Evolutionary conservation across 2,888 invertebrate species (phyloP).

Genomic region (Isoperla grammatica): DNA sequence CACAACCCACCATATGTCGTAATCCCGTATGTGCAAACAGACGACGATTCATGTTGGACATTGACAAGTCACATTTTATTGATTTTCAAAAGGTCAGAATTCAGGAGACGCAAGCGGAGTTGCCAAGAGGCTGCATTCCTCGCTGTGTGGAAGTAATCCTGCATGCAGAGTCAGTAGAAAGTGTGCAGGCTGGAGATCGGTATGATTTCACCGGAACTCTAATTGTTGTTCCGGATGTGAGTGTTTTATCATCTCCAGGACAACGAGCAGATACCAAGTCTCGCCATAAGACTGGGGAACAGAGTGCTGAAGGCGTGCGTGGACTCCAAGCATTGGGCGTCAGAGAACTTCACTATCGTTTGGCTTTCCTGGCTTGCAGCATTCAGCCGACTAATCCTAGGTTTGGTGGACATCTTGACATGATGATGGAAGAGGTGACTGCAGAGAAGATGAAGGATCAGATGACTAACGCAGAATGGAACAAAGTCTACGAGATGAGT

Average conservation of each 20-base stretch:
- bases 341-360: constrained; percentile 76
- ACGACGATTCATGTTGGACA: constrained; percentile 81
- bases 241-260: constrained; percentile 78
- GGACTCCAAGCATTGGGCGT: constrained; percentile 84
- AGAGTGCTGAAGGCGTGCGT: constrained; percentile 76
- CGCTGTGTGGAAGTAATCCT: constrained; percentile 90
- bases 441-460: constrained; percentile 89
- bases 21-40: constrained; percentile 96
- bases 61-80: constrained; percentile 90
- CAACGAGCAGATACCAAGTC: constrained; percentile 77
- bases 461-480: constrained; percentile 92
- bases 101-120: constrained; percentile 95
- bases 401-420: constrained; percentile 74
- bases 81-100: constrained; percentile 98
- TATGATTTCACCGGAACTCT: constrained; percentile 94
- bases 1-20: constrained; percentile 91
- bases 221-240: constrained; percentile 96
- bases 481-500: constrained; percentile 95
- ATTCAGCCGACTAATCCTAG: constrained; percentile 80
- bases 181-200: constrained; percentile 80
- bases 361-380: constrained; percentile 92
- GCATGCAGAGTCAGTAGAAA: constrained; percentile 93
- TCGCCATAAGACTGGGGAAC: constrained; percentile 64
- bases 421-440: constrained; percentile 81
- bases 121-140: constrained; percentile 95